Base-by-base conservation (phyloP, 2,888 invertebrate genomes). In the Meandrusa payeni region DNA sequence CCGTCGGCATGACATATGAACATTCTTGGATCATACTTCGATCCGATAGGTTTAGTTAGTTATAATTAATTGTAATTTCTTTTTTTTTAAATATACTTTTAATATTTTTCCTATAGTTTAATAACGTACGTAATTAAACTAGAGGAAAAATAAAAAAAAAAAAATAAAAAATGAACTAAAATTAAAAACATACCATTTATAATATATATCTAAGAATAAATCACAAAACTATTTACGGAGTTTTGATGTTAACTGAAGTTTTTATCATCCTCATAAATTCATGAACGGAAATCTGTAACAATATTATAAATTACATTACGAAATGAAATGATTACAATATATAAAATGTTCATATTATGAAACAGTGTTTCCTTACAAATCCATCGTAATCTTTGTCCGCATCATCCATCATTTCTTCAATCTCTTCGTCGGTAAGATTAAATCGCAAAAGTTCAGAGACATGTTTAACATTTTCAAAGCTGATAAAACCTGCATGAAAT, bases 251-350 rank as follows among this genome's bases (percentile, higher is more conserved):
- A 10, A 83, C 83, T 37, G 64, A 61, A 42, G 65, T 79, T 53
- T 80, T 85, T 1, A 88, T 83, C 76, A 86, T 79, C 52, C 55
- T 82, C 78, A 86, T 81, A 47, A 87, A 88, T 50, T 87, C 86
- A 43, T 76, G 64, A 2, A 68, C 75, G 1, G 74, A 70, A 6
- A 88, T 57, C 87, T 87, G 70, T 41, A 79, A 73, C 37, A 50
- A 48, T 50, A 17, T 31, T 10, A 6, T 11, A 7, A n/a, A 10
- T 19, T 11, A 20, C 9, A 24, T 24, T 7, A 7, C n/a, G n/a
- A n/a, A n/a, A n/a, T n/a, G n/a, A n/a, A n/a, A n/a, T n/a, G n/a
- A n/a, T n/a, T n/a, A n/a, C n/a, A n/a, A 15, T 15, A 15, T 15
- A 15, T 15, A 15, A 15, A n/a, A n/a, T n/a, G n/a, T n/a, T n/a